phyloP scores from a whole-genome alignment of 2,797 vertebrate species.

The Pseudochirops cupreus region DNA sequence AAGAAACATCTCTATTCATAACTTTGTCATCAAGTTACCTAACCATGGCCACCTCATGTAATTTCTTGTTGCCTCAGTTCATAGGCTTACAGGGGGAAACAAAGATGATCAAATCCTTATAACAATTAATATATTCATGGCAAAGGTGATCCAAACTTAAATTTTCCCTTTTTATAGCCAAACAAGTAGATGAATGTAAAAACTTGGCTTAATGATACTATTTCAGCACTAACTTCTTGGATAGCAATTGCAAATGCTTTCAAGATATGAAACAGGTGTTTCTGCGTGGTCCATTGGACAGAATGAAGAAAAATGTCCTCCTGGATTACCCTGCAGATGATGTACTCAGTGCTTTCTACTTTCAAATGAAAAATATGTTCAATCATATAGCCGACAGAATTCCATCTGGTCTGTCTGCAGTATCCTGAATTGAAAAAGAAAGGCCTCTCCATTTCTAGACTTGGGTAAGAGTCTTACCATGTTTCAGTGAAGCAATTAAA shows the following conservation, averaged over 20 bases:
- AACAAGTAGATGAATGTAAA: constrained; percentile 56
- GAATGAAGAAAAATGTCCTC: constrained; percentile 76
- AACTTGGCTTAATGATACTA: constrained; percentile 75
- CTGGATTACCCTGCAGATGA: constrained; percentile 72
- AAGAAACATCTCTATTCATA: background rate
- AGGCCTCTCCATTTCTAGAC: constrained; percentile 48
- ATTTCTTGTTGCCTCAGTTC: background rate
- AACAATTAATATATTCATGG: background rate
- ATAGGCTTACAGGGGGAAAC: background rate
- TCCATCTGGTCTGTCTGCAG: constrained; percentile 60
- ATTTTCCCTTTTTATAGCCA: constrained; percentile 56
- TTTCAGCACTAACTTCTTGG: constrained; percentile 76
- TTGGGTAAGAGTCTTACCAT: constrained; percentile 27
- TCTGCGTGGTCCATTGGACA: constrained; percentile 64
- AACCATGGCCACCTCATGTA: background rate
- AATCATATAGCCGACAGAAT: constrained; percentile 52
- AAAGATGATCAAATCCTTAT: constrained; percentile 18
- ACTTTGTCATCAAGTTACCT: background rate
- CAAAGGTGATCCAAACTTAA: constrained; percentile 6
- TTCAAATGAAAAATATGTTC: constrained; percentile 74
- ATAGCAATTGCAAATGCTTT: constrained; percentile 71
- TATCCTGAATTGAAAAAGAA: constrained; percentile 58
- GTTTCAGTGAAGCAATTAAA: constrained; percentile 65
- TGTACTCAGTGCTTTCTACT: constrained; percentile 63
- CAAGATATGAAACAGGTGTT: constrained; percentile 74